Evolutionary conservation across 1,140 invertebrate genomes (phyloP).

Genomic region (Pemphigus obesinymphae): DNA sequence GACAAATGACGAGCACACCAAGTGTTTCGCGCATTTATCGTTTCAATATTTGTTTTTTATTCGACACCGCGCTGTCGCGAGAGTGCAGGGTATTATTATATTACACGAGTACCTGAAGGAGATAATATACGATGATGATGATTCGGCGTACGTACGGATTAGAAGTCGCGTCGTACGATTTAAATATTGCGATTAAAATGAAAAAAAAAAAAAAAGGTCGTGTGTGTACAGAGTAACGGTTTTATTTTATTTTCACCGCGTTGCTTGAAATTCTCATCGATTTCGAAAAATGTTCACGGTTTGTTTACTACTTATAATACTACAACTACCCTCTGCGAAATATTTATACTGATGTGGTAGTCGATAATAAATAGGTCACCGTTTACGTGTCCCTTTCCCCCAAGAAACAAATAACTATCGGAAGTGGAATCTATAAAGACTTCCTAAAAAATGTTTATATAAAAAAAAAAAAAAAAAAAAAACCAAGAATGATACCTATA

Average conservation of each 20-base stretch:
- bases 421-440: not conserved
- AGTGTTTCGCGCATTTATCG: slow-evolving; percentile 38
- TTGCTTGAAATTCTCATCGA: slow-evolving; percentile 31
- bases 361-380: slow-evolving; percentile 31
- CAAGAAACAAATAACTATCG: not conserved
- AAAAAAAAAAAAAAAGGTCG: not conserved
- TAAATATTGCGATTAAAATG: slow-evolving; percentile 28
- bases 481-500: not conserved
- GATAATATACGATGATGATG: not conserved
- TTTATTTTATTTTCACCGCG: slow-evolving; percentile 4
- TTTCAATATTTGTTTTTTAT: slow-evolving; percentile 40
- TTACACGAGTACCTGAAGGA: not conserved
- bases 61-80: not conserved
- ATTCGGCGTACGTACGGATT: not conserved
- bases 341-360: not conserved
- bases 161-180: slow-evolving; percentile 30
- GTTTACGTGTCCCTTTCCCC: not conserved
- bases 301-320: not conserved
- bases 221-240: slow-evolving; percentile 35
- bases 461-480: not conserved
- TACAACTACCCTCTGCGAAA: not conserved
- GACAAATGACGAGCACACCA: slow-evolving; percentile 23
- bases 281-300: slow-evolving; percentile 38
- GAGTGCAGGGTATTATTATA: not conserved
- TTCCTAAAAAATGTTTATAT: not conserved